Percentiles rank a stretch among this genome's conserved stretches.
Conservation (phyloP, 1,140 invertebrate species). For the Scaptomyza hsui region DNA sequence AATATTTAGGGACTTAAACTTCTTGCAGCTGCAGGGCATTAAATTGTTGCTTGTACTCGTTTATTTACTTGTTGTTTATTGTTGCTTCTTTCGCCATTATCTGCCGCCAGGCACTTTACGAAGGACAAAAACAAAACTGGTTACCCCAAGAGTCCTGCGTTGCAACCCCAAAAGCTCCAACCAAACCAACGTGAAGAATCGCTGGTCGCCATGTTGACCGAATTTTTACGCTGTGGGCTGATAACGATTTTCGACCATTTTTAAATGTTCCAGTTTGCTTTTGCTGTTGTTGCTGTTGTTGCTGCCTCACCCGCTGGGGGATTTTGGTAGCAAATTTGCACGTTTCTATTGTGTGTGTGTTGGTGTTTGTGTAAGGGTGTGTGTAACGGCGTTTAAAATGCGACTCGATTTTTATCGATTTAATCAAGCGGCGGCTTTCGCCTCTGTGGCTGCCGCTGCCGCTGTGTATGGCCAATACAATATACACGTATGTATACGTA, state of each 20-base stretch:
- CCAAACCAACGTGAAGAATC: not conserved
- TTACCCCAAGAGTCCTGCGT: slow-evolving; percentile 18
- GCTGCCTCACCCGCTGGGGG: slow-evolving; percentile 7
- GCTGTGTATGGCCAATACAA: slow-evolving; percentile 15
- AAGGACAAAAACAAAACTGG: slow-evolving; percentile 3
- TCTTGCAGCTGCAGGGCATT: slow-evolving; percentile 21
- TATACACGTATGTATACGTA: slow-evolving; percentile 1
- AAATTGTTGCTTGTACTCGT: slow-evolving; percentile 4
- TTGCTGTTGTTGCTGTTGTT: not conserved
- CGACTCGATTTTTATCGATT: slow-evolving; percentile 80
- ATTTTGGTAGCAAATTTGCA: slow-evolving; percentile 60
- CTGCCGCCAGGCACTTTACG: slow-evolving; percentile 21
- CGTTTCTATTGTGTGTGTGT: slow-evolving; percentile 71
- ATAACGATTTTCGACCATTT: slow-evolving; percentile 63
- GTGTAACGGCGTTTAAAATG: slow-evolving; percentile 66
- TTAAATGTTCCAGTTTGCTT: slow-evolving; percentile 43
- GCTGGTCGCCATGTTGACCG: slow-evolving; percentile 62
- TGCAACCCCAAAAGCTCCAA: not conserved
- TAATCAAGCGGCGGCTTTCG: slow-evolving; percentile 66
- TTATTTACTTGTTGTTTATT: slow-evolving; percentile 24
- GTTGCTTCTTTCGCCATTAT: slow-evolving; percentile 19
- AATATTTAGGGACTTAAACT: not conserved
- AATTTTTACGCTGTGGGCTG: slow-evolving; percentile 58
- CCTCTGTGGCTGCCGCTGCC: not conserved
- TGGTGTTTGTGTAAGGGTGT: slow-evolving; percentile 62